Evolutionary conservation across 2,113 vertebrate species (phyloP).

Genomic region (Phylloscopus whistleri): DNA sequence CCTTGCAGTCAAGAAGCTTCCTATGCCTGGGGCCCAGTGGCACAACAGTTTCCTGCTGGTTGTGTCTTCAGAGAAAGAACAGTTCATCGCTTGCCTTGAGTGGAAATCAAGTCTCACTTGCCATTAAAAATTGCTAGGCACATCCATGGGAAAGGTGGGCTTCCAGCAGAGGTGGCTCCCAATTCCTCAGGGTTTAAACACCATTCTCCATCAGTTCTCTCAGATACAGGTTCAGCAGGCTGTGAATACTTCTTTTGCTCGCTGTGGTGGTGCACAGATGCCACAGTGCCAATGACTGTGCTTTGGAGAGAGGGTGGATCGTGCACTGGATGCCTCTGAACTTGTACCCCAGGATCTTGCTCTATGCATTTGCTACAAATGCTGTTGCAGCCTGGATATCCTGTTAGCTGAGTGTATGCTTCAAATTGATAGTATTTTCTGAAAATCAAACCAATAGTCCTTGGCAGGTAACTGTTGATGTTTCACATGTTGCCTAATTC

Average conservation of each 20-base stretch:
- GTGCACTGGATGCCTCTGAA: background rate
- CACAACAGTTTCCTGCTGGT: background rate
- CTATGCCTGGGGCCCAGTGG: background rate
- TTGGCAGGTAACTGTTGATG: background rate
- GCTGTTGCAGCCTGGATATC: background rate
- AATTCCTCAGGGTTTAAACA: background rate
- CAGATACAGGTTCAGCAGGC: background rate
- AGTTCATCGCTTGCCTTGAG: background rate
- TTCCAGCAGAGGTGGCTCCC: background rate
- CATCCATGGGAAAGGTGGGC: background rate
- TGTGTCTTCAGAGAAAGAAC: background rate
- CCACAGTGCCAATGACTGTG: background rate
- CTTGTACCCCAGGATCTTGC: background rate
- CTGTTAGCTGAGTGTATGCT: background rate
- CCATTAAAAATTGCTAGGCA: background rate
- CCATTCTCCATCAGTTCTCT: background rate
- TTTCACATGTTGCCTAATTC: background rate
- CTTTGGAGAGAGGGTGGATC: background rate
- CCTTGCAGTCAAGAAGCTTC: background rate
- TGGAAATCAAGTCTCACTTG: background rate
- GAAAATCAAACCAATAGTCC: background rate
- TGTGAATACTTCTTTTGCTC: background rate
- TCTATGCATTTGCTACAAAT: background rate
- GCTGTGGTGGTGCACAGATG: background rate
- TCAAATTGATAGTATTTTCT: background rate